Base-by-base conservation (phyloP, 2,888 invertebrate genomes). In the Apamea anceps region DNA sequence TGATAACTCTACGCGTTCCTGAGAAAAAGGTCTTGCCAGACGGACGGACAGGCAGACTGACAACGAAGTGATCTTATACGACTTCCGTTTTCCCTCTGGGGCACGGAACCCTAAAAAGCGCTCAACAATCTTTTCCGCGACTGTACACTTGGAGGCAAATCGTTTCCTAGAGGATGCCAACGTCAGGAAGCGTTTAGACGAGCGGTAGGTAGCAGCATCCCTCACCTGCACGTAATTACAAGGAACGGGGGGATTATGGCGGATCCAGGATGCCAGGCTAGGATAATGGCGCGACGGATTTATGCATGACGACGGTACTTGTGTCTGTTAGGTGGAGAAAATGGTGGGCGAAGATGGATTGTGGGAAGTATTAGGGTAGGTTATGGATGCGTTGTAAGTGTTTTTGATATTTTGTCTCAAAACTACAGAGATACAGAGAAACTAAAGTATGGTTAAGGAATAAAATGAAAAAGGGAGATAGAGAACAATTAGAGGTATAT, bases 201-300 rank as follows among this genome's bases (percentile, higher is more conserved):
- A 74, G 79, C 79, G 84, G 88, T 67, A 60, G 67, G 77, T 90
- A 90, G 90, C 90, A 87, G 89, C 67, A 68, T 90, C 89, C 89
- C 90, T 86, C 90, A 91, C 90, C 91, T 90, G 89, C 73, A 62
- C 81, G 88, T 91, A 92, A 93, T 92, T 92, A 90, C 90, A 88
- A 80, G 87, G 84, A 72, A 80, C 71, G 74, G 70, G 42, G 42
- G 86, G 88, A 89, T 92, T 88, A 89, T 77, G 80, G 68, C 79
- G 76, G 75, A 86, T 85, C 83, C 82, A 86, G 88, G 90, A 90
- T 83, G 72, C 71, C 75, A 68, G 80, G 66, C 68, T 66, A 54
- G 75, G 76, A 82, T 86, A 86, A 88, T 82, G 82, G 72, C 51
- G 28, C 54, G 81, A 76, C 81, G 82, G 88, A 87, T 85, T 87